phyloP scores from a whole-genome alignment of 2,113 vertebrate genomes.

The Opisthocomus hoazin region DNA sequence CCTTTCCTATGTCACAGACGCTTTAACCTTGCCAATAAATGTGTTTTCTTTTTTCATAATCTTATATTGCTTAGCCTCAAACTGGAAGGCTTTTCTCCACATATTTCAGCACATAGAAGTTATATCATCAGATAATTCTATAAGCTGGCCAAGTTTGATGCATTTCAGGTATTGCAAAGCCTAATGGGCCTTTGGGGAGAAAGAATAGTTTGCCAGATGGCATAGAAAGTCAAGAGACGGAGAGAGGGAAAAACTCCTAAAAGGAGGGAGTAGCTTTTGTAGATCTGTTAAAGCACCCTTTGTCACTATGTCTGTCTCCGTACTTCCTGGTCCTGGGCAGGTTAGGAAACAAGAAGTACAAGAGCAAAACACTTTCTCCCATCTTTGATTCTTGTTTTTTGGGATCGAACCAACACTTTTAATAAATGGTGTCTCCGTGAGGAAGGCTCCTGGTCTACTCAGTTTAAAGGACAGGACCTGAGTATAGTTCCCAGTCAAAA shows the following conservation, averaged over 20 bases:
- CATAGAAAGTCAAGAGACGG: not conserved
- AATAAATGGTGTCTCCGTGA: not conserved
- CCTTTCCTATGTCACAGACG: constrained; percentile 28
- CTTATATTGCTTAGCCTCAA: not conserved
- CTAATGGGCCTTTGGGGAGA: not conserved
- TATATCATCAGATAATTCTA: not conserved
- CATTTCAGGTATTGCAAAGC: not conserved
- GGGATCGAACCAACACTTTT: not conserved
- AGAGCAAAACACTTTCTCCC: not conserved
- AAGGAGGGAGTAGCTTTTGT: not conserved
- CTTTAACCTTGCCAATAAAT: not conserved
- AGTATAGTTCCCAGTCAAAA: not conserved
- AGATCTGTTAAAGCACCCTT: not conserved
- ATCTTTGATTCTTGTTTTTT: not conserved
- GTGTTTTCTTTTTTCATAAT: constrained; percentile 11
- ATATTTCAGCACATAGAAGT: not conserved
- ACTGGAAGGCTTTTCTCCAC: not conserved
- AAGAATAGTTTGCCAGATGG: not conserved
- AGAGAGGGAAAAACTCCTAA: not conserved
- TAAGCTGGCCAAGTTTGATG: not conserved
- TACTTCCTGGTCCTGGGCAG: not conserved
- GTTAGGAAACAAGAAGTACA: not conserved
- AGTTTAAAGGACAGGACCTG: not conserved
- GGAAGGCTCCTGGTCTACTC: not conserved
- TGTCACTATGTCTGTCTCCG: accelerated